Base-by-base conservation (phyloP, 2,797 vertebrate species). In the Myotis planiceps region DNA sequence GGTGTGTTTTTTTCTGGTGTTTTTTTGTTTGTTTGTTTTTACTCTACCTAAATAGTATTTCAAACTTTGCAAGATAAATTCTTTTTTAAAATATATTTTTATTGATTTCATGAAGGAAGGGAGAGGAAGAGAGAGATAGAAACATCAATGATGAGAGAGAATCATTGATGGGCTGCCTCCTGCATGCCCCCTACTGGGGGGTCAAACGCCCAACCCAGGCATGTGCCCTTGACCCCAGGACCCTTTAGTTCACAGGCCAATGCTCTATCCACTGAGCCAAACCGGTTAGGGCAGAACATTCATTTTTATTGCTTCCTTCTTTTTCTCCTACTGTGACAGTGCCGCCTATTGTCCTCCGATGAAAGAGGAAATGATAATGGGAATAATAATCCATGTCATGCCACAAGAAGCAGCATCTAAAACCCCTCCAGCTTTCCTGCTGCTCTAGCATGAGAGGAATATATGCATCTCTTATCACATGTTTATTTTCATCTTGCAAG, bases 1-100 rank as follows among this genome's bases (percentile, higher is more conserved):
- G 16, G 19, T 55, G 53, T 60, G 53, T 25, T 21, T 53, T 7
- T 53, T 23, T 23, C 21, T 53, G 51, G 8, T 51, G 18, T 51
- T 53, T 53, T 53, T 45, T 45, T 45, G 45, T 45, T 45, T 45
- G 45, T 45, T 45, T 45, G 45, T 29, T 60, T 94, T 79, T n/a
- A 45, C 21, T 69, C 37, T 47, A 83, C n/a, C 1, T 9, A 60
- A 74, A 1, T 0, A 53, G 32, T 75, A 60, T 79, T 92, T 92
- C 55, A 49, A 68, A 94, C 16, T 92, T 90, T 55, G 49, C 37
- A 88, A 90, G 86, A 88, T 86, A 78, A 94, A 92, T 83, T 82
- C 80, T 45, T 83, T 45, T 45, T 45, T 45, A 3, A 45, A 45
- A 45, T 45, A 45, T 45, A 12, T 45, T 45, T 45, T 45, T 45